Percentiles rank a stretch among this genome's conserved stretches.
Evolutionary conservation across 1,140 invertebrate species (phyloP).

Genomic region (Eueides isabella): DNA sequence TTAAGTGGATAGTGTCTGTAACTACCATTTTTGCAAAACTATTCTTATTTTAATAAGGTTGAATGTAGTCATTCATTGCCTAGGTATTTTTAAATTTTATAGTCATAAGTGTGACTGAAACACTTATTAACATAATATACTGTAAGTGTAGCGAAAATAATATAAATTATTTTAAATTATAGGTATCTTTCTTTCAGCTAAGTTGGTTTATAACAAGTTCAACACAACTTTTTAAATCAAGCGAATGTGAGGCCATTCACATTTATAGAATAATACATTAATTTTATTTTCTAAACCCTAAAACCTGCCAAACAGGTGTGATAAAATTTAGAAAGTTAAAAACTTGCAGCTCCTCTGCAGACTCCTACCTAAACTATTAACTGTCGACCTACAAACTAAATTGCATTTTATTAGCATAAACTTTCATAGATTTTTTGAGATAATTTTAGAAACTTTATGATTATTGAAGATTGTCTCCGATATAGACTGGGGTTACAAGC

Average conservation of each 20-base stretch:
- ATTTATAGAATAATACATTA: constrained; percentile 37
- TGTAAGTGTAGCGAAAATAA: not conserved
- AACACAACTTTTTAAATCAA: constrained; percentile 24
- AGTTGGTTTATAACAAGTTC: constrained; percentile 11
- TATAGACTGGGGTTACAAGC: not conserved
- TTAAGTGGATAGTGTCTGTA: constrained; percentile 52
- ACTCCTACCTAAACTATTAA: constrained; percentile 65
- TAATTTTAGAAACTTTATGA: constrained; percentile 37
- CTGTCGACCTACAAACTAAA: constrained; percentile 76
- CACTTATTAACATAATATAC: not conserved
- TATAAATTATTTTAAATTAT: not conserved
- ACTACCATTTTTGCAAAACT: constrained; percentile 56
- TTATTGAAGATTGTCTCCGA: constrained; percentile 8
- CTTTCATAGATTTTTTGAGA: constrained; percentile 54
- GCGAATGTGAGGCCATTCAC: constrained; percentile 30
- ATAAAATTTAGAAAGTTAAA: constrained; percentile 80
- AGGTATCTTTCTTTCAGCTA: constrained; percentile 9
- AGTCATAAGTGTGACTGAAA: constrained; percentile 14
- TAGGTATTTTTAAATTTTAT: constrained; percentile 27
- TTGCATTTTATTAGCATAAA: constrained; percentile 80
- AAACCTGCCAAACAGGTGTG: constrained; percentile 70
- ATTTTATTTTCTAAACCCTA: constrained; percentile 67
- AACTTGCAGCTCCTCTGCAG: constrained; percentile 72
- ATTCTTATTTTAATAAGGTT: constrained; percentile 69
- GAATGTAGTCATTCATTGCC: constrained; percentile 23